Evolutionary conservation across 2,113 vertebrate species (phyloP).

Genomic region (Conger conger): DNA sequence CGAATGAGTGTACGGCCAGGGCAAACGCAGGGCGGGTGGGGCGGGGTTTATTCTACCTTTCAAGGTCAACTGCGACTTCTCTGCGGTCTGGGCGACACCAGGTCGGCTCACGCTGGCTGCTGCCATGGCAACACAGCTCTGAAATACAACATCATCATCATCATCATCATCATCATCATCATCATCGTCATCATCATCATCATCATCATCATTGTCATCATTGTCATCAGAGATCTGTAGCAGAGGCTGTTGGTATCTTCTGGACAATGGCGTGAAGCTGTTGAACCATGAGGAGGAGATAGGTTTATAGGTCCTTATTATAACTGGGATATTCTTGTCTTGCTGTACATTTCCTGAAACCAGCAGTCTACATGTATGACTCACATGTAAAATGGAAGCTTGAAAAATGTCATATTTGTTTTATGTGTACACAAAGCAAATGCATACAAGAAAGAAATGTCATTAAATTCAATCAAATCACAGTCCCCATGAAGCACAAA

Average conservation of each 20-base stretch:
- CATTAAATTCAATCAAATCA: too few relatives aligned
- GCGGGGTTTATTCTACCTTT: constrained; percentile 78
- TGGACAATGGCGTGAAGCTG: background rate
- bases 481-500: too few relatives aligned
- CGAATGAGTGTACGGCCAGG: background rate
- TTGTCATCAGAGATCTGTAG: background rate
- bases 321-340: too few relatives aligned
- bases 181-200: background rate
- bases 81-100: constrained; percentile 67
- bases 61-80: constrained; percentile 85
- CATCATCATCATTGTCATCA: too few relatives aligned
- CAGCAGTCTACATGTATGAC: too few relatives aligned
- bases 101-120: constrained; percentile 82
- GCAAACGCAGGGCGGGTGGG: background rate
- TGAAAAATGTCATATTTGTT: too few relatives aligned
- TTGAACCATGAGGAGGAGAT: background rate
- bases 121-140: constrained; percentile 89
- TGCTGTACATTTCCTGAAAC: background rate
- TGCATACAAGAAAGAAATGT: too few relatives aligned
- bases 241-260: background rate
- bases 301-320: too few relatives aligned
- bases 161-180: constrained; percentile 35
- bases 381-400: too few relatives aligned
- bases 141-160: constrained; percentile 42
- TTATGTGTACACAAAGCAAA: too few relatives aligned